Evolutionary conservation across 2,113 vertebrate genomes (phyloP).

Genomic region (Trachemys scripta): DNA sequence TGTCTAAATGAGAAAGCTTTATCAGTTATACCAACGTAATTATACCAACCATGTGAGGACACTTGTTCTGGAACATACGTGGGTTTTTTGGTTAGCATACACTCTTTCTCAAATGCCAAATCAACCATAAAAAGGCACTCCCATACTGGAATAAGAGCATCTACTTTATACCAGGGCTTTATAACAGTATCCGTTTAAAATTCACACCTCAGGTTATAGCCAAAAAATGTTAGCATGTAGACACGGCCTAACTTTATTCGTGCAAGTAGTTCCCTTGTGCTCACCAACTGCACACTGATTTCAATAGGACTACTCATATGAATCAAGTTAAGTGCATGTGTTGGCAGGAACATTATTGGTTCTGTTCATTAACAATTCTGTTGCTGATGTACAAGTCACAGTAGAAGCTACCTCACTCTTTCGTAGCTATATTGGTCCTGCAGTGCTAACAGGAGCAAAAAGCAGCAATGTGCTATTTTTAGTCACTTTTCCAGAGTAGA

Average conservation of each 20-base stretch:
- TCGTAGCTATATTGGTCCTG: background rate
- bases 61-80: background rate
- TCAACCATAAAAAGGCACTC: background rate
- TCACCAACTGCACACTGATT: background rate
- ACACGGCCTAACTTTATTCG: background rate
- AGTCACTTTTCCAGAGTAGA: background rate
- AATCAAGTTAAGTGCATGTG: background rate
- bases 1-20: background rate
- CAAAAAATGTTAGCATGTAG: background rate
- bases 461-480: background rate
- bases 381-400: background rate
- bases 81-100: background rate
- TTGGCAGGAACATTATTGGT: background rate
- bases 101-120: background rate
- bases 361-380: background rate
- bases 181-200: background rate
- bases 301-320: fast-evolving
- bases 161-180: background rate
- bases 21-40: background rate
- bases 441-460: background rate
- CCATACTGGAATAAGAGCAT: background rate
- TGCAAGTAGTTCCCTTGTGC: background rate
- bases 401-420: background rate
- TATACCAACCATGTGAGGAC: background rate
- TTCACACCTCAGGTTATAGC: background rate